A percentile compares a stretch with the other conserved stretches of the same genome.
phyloP scores from a whole-genome alignment of 2,888 invertebrate genomes.

The Folsomia candida region DNA sequence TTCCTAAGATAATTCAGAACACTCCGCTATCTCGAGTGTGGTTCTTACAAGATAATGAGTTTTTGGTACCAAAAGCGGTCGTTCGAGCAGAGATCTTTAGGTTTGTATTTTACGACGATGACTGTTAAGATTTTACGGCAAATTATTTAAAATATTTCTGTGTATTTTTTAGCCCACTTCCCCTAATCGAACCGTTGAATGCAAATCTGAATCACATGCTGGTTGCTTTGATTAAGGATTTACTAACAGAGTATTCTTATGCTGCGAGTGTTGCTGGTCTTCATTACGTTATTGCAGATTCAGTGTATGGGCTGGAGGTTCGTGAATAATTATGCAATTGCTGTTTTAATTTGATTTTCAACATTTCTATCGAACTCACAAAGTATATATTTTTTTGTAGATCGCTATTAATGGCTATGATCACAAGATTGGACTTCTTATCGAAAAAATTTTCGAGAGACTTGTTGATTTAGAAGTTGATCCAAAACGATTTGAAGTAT shows the following conservation, averaged over 20 bases:
- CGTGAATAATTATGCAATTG: no score
- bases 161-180: constrained; percentile 76
- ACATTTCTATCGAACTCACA: neutral
- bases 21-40: constrained; percentile 78
- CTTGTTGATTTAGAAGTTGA: constrained; percentile 78
- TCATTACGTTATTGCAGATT: constrained; percentile 71
- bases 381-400: constrained; percentile 61
- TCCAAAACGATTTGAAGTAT: constrained; percentile 74
- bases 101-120: no score
- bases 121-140: no score
- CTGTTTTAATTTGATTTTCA: no score
- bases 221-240: constrained; percentile 77
- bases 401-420: constrained; percentile 83
- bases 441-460: constrained; percentile 81
- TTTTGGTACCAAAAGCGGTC: constrained; percentile 40
- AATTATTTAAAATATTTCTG: constrained; percentile 9
- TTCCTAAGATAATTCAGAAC: constrained; percentile 73
- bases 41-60: constrained; percentile 93
- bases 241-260: constrained; percentile 88
- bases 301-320: constrained; percentile 82
- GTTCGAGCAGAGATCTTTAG: constrained; percentile 35
- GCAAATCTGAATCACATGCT: constrained; percentile 81
- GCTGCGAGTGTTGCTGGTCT: constrained; percentile 88
- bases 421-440: constrained; percentile 78
- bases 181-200: constrained; percentile 79